Evolutionary conservation across 2,888 invertebrate species (phyloP).

Genomic region (Hedychridium roseum): DNA sequence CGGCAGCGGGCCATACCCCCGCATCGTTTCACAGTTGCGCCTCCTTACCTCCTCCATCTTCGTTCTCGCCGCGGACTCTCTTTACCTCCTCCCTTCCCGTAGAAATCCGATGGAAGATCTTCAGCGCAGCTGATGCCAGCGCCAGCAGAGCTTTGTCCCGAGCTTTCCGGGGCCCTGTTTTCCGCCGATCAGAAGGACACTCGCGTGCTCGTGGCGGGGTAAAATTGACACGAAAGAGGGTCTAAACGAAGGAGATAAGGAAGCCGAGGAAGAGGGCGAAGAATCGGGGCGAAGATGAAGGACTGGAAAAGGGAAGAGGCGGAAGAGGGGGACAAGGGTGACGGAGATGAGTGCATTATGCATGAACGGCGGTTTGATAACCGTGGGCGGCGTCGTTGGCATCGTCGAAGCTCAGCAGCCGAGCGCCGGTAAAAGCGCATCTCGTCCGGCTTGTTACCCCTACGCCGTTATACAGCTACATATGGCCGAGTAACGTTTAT

Average conservation of each 20-base stretch:
- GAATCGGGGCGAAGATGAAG: neutral
- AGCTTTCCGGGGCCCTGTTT: slow-evolving; percentile 28
- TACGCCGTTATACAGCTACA: slow-evolving; percentile 19
- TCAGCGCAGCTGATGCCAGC: slow-evolving; percentile 29
- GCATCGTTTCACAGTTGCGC: too few species aligned
- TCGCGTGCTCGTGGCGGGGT: neutral
- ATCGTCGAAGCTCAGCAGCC: slow-evolving; percentile 5
- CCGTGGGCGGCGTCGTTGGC: slow-evolving; percentile 29
- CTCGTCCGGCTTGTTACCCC: neutral
- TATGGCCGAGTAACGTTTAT: slow-evolving; percentile 42
- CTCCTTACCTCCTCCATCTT: slow-evolving; percentile 1
- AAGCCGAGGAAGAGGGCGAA: slow-evolving; percentile 11
- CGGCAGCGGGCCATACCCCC: too few species aligned
- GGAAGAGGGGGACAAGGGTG: neutral
- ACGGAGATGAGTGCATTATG: slow-evolving; percentile 49
- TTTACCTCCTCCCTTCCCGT: neutral
- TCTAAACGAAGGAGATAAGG: too few species aligned
- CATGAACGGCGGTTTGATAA: slow-evolving; percentile 56
- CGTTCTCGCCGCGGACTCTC: neutral
- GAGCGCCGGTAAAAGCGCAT: slow-evolving; percentile 22
- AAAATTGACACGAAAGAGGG: too few species aligned
- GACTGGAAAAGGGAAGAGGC: slow-evolving; percentile 12
- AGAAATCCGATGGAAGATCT: slow-evolving; percentile 33
- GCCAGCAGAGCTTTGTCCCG: slow-evolving; percentile 19
- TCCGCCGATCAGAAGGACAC: slow-evolving; percentile 18